A percentile compares a stretch with the other conserved stretches of the same genome.
Conservation (phyloP, 2,797 vertebrate genomes). For the Notamacropus eugenii region DNA sequence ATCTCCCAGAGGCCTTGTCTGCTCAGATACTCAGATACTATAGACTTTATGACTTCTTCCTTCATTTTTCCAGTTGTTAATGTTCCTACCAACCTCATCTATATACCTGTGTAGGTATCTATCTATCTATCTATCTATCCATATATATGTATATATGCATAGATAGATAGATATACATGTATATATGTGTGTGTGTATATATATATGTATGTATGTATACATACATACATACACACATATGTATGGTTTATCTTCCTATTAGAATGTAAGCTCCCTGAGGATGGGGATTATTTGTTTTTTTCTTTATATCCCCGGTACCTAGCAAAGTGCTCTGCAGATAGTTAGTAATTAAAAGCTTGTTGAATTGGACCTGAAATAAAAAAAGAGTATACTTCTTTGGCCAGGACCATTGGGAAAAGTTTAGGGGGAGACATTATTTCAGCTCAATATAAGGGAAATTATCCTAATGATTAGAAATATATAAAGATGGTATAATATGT, state of each 20-base stretch:
- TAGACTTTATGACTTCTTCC: background rate
- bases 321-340: background rate
- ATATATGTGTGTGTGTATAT: no score
- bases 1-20: background rate
- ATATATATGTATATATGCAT: no score
- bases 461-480: background rate
- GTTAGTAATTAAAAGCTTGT: background rate
- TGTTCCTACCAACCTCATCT: background rate
- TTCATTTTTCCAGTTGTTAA: background rate
- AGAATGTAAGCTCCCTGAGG: background rate
- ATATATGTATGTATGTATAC: no score
- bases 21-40: background rate
- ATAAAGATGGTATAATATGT: background rate
- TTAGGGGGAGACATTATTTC: background rate
- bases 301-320: background rate
- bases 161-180: no score
- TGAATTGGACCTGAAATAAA: background rate
- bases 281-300: background rate
- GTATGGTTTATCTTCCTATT: background rate
- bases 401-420: background rate
- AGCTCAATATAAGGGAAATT: background rate
- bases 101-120: no score
- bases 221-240: no score
- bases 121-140: no score
- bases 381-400: background rate